Percentiles rank a stretch among this genome's conserved stretches.
Evolutionary conservation across 2,113 vertebrate genomes (phyloP).

Genomic region (Scatophagus argus): DNA sequence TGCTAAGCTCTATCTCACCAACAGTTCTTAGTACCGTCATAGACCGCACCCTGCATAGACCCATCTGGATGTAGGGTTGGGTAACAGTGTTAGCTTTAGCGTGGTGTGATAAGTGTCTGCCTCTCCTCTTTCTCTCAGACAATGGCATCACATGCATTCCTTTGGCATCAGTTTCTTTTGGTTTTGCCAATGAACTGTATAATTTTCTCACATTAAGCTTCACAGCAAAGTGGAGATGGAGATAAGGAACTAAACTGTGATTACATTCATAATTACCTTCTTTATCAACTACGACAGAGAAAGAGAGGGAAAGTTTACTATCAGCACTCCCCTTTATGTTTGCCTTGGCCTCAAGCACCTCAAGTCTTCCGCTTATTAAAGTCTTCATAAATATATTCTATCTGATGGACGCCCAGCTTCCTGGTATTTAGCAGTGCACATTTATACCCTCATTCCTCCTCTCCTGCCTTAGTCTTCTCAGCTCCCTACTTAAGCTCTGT

Average conservation of each 20-base stretch:
- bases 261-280: slow-evolving; percentile 79
- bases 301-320: slow-evolving; percentile 77
- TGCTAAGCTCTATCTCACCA: slow-evolving; percentile 74
- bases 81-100: slow-evolving; percentile 77
- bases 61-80: slow-evolving; percentile 75
- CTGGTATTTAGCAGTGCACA: slow-evolving; percentile 72
- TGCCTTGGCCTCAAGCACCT: slow-evolving; percentile 83
- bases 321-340: slow-evolving; percentile 82
- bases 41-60: slow-evolving; percentile 74
- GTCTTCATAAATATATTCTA: slow-evolving; percentile 79
- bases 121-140: slow-evolving; percentile 53
- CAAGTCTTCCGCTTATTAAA: slow-evolving; percentile 83
- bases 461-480: slow-evolving; percentile 37
- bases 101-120: slow-evolving; percentile 71
- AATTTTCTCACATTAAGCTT: slow-evolving; percentile 80
- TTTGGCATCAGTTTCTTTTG: slow-evolving; percentile 34
- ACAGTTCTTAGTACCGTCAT: slow-evolving; percentile 73
- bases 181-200: slow-evolving; percentile 53
- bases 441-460: slow-evolving; percentile 57
- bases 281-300: slow-evolving; percentile 53
- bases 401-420: slow-evolving; percentile 82
- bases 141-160: slow-evolving; percentile 67
- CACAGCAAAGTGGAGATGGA: slow-evolving; percentile 70
- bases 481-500: slow-evolving; percentile 49
- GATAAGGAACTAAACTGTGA: slow-evolving; percentile 86